A percentile compares a stretch with the other conserved stretches of the same genome.
Evolutionary conservation across 2,888 invertebrate species (phyloP).

Genomic region (Agrochola litura): DNA sequence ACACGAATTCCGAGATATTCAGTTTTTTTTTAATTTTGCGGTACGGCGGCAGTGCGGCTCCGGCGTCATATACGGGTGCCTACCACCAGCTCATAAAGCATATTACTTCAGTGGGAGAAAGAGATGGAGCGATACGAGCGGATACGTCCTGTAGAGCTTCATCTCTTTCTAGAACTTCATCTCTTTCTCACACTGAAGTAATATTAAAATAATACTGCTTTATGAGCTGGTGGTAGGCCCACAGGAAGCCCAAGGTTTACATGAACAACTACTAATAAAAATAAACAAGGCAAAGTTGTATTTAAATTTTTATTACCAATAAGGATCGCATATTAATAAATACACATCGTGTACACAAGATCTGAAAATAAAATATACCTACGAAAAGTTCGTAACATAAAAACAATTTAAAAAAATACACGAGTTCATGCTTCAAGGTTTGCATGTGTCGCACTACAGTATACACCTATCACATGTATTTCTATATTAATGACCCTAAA

Average conservation of each 20-base stretch:
- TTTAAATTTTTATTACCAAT: constrained; percentile 26
- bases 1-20: too few species aligned
- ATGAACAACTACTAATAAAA: neutral
- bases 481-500: neutral
- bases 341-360: constrained; percentile 25
- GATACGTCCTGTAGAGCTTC: too few species aligned
- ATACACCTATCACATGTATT: constrained; percentile 15
- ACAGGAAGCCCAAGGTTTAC: neutral
- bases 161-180: too few species aligned
- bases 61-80: too few species aligned
- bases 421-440: neutral
- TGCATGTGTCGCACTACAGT: constrained; percentile 6
- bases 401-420: neutral
- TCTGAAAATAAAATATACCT: constrained; percentile 43
- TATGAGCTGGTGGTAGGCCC: too few species aligned
- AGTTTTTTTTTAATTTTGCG: too few species aligned
- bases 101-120: too few species aligned
- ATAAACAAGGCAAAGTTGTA: neutral
- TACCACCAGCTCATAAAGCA: too few species aligned
- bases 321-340: neutral
- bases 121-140: too few species aligned
- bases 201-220: too few species aligned
- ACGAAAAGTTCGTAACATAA: neutral
- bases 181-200: too few species aligned
- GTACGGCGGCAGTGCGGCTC: too few species aligned